Percentiles rank a stretch among this genome's conserved stretches.
These are phyloP conservation scores for Macrosteles quadrilineatus DNA, from an alignment of 1,140 invertebrate species.

Conservation along the genomic window DNA sequence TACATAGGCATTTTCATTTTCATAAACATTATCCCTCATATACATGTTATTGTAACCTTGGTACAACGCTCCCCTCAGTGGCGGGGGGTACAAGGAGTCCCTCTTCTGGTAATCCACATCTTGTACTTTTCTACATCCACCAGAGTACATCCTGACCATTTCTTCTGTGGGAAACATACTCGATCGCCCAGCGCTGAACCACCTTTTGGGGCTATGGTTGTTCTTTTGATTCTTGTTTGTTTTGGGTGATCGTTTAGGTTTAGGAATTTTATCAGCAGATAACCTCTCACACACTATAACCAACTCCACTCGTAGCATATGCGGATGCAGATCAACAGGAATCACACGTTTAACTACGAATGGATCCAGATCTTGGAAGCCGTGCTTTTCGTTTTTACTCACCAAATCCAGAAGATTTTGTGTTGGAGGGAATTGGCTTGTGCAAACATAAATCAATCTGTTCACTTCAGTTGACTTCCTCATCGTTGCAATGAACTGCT, in stretches of 20 bases:
- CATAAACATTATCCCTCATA: neutral
- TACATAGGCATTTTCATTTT: neutral
- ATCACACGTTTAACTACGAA: conserved; percentile 2
- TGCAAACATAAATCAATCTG: neutral
- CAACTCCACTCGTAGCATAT: neutral
- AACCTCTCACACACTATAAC: neutral
- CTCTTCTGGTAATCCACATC: conserved; percentile 3
- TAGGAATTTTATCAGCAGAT: neutral
- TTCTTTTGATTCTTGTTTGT: neutral
- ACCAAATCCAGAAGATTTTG: neutral
- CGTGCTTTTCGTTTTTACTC: neutral
- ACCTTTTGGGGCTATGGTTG: neutral
- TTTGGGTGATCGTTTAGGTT: neutral
- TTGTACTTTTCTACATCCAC: neutral
- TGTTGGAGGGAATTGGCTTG: neutral
- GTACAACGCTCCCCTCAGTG: conserved; percentile 20
- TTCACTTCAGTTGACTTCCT: neutral
- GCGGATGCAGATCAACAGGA: neutral
- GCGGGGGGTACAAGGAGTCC: conserved; percentile 27
- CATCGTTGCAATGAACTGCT: neutral
- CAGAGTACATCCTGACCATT: neutral
- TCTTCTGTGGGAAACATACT: neutral
- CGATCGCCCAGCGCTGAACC: neutral
- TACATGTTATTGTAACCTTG: neutral
- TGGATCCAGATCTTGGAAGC: neutral